Base-by-base conservation (phyloP, 2,797 vertebrate species). In the Xenopus petersii region DNA sequence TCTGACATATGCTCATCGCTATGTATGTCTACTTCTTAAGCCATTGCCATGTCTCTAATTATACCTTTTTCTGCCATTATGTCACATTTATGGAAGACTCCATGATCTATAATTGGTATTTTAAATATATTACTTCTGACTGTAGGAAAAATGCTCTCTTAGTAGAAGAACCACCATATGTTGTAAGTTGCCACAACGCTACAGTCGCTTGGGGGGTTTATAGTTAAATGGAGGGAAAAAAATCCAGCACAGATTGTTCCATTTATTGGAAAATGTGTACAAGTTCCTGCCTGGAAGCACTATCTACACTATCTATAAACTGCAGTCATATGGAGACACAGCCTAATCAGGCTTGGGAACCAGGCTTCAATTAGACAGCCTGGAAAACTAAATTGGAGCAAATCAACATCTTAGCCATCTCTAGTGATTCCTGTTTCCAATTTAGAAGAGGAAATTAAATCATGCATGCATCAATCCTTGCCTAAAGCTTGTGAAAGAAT, bases 401-500 rank as follows among this genome's bases (percentile, higher is more conserved):
- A 91, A 89, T 87, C 84, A 90, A 88, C 88, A 90, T 89, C 89
- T 88, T 89, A 91, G 87, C 85, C 85, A 87, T 82, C 79, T 81
- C 81, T 86, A 81, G 86, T 70, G 75, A 88, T 86, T 86, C 80
- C 89, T 91, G 90, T 90, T 92, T 92, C 88, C 89, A 90, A 92
- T 91, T 90, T 91, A 86, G 84, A 87, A 90, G 82, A 87, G 89
- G 90, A 92, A 92, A 81, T 81, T 73, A 77, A 79, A 89, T 87
- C 84, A 88, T 83, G 82, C 87, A 91, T 91, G 89, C 88, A 92
- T 92, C 86, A 92, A 90, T 83, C 65, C 46, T 67, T 82, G 79
- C 80, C 80, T 83, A 80, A 79, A 85, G 82, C 84, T 85, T 68
- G 82, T 82, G 85, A 82, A 78, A 66, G 76, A 10, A 7, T 86